Evolutionary conservation across 2,888 invertebrate genomes (phyloP), one percentile per base, ranked within the genome.

Genomic region (Acrocyrtus sp.): DNA sequence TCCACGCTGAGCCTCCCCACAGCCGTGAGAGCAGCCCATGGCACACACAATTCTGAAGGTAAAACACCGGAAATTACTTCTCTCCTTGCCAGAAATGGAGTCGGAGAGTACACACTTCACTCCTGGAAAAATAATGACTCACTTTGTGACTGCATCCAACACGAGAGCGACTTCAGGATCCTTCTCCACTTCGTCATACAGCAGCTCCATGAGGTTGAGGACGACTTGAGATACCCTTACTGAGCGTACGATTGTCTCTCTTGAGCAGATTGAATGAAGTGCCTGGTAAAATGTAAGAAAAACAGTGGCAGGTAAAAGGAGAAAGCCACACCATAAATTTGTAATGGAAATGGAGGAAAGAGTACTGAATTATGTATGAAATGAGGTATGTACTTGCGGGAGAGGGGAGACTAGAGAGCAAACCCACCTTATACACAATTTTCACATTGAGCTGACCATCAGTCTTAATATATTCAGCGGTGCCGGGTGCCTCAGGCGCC

Each of bases 1-100:
- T 2, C 95, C 93, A 60, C 95, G 86, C 81, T 88, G 86, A 41
- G 90, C 88, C 45, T 93, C 90, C 56, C 94, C 94, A 83, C 98
- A 99, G 1, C 96, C 97, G 84, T 98, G 94, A 0, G 93, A 93
- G 84, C 99, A 99, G 0, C 98, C 98, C 27, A 99, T 86, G 81
- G 95, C 94, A 74, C 92, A 91, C 63, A 96, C 87, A 5, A 96
- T 89, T 81, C 95, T 94, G 81, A 47, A 82, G 56, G 68, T 65
- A 19, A 67, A 72, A 41, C 26, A 67, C 5, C 4, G 50, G 5
- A 63, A 70, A 43, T 34, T 34, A 34, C 34, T 34, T 34, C 12
- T 34, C 34, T 8, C 34, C 12, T 34, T 12, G 6, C 34, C 34
- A 34, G 12, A 5, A 34, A 5, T 34, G 5, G 12, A 34, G 34